phyloP scores from a whole-genome alignment of 2,888 invertebrate species.

The Thymelicus lineola region DNA sequence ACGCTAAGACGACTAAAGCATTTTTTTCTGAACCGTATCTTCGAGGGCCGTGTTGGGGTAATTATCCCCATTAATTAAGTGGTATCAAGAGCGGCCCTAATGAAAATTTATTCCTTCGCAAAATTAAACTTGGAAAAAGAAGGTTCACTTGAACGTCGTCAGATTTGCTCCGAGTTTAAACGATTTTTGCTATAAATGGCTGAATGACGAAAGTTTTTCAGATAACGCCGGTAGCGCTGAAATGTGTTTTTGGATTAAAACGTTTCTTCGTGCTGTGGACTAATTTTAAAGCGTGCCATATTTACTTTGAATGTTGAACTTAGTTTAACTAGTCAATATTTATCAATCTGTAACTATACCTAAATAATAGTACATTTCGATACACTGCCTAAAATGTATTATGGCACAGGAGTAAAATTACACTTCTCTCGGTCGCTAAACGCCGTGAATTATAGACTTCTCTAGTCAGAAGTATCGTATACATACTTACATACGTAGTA shows the following conservation, averaged over 20 bases:
- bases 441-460: too few species aligned
- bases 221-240: slow-evolving; percentile 24
- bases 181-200: slow-evolving; percentile 32
- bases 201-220: slow-evolving; percentile 27
- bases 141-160: slow-evolving; percentile 44
- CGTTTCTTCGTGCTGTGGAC: neutral
- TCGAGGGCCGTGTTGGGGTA: slow-evolving; percentile 50
- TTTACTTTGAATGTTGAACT: neutral
- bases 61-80: slow-evolving; percentile 74
- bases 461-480: too few species aligned
- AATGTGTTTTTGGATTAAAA: slow-evolving; percentile 15
- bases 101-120: slow-evolving; percentile 75
- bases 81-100: slow-evolving; percentile 68
- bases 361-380: too few species aligned
- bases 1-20: slow-evolving; percentile 26
- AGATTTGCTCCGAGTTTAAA: slow-evolving; percentile 40
- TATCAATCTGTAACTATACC: too few species aligned
- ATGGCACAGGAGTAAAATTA: too few species aligned
- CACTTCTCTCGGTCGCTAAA: too few species aligned
- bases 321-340: too few species aligned
- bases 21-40: slow-evolving; percentile 32
- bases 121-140: slow-evolving; percentile 67
- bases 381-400: too few species aligned
- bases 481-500: too few species aligned
- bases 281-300: neutral